phyloP scores from a whole-genome alignment of 2,888 invertebrate species.

The Acrobasis repandana region DNA sequence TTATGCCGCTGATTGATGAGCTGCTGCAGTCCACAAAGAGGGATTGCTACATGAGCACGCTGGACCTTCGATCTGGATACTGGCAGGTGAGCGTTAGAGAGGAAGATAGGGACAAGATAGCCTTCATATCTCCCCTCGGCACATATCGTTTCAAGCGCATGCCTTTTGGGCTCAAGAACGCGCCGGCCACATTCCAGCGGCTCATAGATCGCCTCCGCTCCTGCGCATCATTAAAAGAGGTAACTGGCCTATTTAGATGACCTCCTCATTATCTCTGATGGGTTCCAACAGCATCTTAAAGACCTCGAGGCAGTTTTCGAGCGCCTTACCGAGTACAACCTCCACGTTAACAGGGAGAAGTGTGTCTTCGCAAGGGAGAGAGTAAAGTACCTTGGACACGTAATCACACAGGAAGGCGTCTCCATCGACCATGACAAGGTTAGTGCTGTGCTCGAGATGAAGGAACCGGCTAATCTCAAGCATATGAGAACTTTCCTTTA shows the following conservation, averaged over 20 bases:
- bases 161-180: slow-evolving; percentile 44
- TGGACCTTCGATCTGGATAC: slow-evolving; percentile 45
- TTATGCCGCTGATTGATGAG: slow-evolving; percentile 46
- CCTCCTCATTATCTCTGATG: background rate
- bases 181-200: slow-evolving; percentile 41
- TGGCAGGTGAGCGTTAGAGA: slow-evolving; percentile 42
- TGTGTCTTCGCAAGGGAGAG: too few relatives aligned
- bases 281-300: background rate
- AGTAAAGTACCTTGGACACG: too few relatives aligned
- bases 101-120: slow-evolving; percentile 38
- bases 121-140: slow-evolving; percentile 40
- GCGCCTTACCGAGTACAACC: too few relatives aligned
- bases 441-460: too few relatives aligned
- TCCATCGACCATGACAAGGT: too few relatives aligned
- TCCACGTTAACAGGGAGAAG: too few relatives aligned
- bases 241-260: background rate
- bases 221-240: too few relatives aligned
- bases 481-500: too few relatives aligned
- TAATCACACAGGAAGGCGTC: too few relatives aligned
- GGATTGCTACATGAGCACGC: background rate
- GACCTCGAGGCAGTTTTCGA: background rate
- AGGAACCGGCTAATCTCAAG: too few relatives aligned
- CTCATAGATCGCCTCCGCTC: slow-evolving; percentile 33
- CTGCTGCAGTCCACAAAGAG: slow-evolving; percentile 40
- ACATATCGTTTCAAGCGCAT: slow-evolving; percentile 40